Evolutionary conservation across 2,888 invertebrate genomes (phyloP).

Genomic region (Idaea straminata): DNA sequence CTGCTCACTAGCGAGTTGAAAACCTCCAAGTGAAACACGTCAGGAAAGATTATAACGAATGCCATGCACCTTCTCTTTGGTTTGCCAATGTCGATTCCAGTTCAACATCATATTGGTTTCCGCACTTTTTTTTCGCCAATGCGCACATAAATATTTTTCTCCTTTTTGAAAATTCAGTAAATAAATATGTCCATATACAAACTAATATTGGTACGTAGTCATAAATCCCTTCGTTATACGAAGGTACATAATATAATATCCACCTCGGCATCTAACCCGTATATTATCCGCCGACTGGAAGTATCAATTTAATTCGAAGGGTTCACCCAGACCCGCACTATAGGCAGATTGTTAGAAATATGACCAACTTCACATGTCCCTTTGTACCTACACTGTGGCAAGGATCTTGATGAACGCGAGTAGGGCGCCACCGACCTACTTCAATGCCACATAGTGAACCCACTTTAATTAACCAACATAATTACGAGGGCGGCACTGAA

Average conservation of each 20-base stretch:
- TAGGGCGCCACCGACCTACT: background rate
- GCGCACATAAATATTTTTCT: background rate
- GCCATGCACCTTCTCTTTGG: too few relatives aligned
- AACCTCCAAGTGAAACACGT: too few relatives aligned
- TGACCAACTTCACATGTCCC: slow-evolving; percentile 31
- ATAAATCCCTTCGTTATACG: slow-evolving; percentile 1
- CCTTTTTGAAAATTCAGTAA: background rate
- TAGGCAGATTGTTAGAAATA: slow-evolving; percentile 38
- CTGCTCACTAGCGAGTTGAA: too few relatives aligned
- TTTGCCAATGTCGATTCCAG: background rate
- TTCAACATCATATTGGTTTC: background rate
- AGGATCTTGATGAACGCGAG: background rate
- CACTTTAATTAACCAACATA: background rate
- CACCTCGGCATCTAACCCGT: slow-evolving; percentile 29
- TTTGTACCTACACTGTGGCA: background rate
- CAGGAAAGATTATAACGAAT: too few relatives aligned
- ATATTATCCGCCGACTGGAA: slow-evolving; percentile 38
- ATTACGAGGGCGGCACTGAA: too few relatives aligned
- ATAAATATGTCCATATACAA: background rate
- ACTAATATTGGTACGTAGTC: background rate
- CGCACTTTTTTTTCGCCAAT: too few relatives aligned
- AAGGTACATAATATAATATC: slow-evolving; percentile 2
- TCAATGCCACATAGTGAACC: too few relatives aligned
- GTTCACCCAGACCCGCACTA: slow-evolving; percentile 30
- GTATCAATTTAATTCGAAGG: slow-evolving; percentile 47